phyloP scores from a whole-genome alignment of 2,888 invertebrate species.

The Drosophila pseudotalamancana region DNA sequence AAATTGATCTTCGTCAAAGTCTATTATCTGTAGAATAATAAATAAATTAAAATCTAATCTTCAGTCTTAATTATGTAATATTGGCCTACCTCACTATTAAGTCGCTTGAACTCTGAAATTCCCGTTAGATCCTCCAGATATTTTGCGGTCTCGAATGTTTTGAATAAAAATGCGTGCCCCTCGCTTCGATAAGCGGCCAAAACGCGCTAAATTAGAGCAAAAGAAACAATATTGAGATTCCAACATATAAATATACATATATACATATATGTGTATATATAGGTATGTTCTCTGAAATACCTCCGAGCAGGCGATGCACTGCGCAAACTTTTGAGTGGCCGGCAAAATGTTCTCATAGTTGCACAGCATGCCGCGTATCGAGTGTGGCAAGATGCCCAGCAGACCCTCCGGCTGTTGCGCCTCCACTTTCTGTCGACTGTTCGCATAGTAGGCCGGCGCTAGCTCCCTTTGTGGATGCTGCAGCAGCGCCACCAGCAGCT shows the following conservation, averaged over 20 bases:
- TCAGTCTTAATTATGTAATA: too few relatives aligned
- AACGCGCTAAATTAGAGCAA: constrained; percentile 77
- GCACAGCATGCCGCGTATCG: constrained; percentile 95
- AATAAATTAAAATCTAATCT: neutral
- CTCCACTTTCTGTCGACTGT: constrained; percentile 49
- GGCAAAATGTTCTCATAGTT: constrained; percentile 93
- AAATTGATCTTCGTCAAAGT: constrained; percentile 82
- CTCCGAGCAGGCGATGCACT: constrained; percentile 96
- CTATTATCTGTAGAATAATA: constrained; percentile 78
- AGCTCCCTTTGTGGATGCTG: constrained; percentile 91
- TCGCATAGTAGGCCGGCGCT: constrained; percentile 88
- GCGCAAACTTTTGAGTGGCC: constrained; percentile 92
- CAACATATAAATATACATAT: neutral
- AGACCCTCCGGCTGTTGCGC: constrained; percentile 86
- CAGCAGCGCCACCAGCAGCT: constrained; percentile 92
- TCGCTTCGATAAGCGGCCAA: constrained; percentile 85
- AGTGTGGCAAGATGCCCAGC: constrained; percentile 95
- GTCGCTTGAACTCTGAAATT: constrained; percentile 87
- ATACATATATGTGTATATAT: neutral
- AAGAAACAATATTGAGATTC: too few relatives aligned
- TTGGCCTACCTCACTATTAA: constrained; percentile 85
- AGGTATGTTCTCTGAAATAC: constrained; percentile 47
- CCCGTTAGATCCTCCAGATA: constrained; percentile 95
- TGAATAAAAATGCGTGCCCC: constrained; percentile 90
- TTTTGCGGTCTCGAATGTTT: constrained; percentile 91